These are phyloP conservation scores for Gephyroberyx darwinii DNA, from an alignment of 2,797 vertebrate species.

Conservation along the genomic window DNA sequence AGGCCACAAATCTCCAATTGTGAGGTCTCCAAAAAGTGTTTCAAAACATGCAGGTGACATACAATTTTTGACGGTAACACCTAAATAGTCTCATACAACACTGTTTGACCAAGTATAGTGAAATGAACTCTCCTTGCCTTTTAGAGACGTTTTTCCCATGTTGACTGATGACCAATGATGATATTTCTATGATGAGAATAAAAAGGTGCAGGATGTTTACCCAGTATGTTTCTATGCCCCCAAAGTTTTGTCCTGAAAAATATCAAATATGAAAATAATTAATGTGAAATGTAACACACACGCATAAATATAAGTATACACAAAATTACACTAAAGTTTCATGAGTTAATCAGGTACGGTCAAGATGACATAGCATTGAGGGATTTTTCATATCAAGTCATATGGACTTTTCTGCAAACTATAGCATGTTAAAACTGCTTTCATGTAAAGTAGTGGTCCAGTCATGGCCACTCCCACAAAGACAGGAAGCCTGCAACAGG, in stretches of 20 bases:
- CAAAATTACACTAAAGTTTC: background rate
- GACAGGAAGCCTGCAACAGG: slow-evolving; percentile 38
- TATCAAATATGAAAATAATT: background rate
- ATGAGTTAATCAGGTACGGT: background rate
- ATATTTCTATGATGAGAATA: slow-evolving; percentile 62
- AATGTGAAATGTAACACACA: background rate
- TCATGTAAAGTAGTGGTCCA: slow-evolving; percentile 39
- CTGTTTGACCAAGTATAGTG: background rate
- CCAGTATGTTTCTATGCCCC: slow-evolving; percentile 17
- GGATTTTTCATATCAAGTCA: background rate
- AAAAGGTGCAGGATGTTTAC: slow-evolving; percentile 63
- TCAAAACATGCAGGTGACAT: background rate
- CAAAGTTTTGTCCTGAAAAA: slow-evolving; percentile 47
- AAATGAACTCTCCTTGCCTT: slow-evolving; percentile 79
- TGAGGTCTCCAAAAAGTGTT: background rate
- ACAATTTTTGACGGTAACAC: background rate
- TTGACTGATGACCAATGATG: slow-evolving; percentile 71
- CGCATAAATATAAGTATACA: slow-evolving; percentile 2
- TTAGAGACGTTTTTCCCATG: slow-evolving; percentile 87
- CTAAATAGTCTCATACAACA: background rate
- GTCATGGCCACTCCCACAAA: slow-evolving; percentile 59
- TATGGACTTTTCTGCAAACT: slow-evolving; percentile 10
- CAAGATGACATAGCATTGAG: background rate
- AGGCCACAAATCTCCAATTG: background rate
- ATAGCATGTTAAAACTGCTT: slow-evolving; percentile 2